Evolutionary conservation across 92 coral and sea anemone species (phyloP), one percentile per base, ranked within the genome.

Genomic region (Pocillopora meandrina): DNA sequence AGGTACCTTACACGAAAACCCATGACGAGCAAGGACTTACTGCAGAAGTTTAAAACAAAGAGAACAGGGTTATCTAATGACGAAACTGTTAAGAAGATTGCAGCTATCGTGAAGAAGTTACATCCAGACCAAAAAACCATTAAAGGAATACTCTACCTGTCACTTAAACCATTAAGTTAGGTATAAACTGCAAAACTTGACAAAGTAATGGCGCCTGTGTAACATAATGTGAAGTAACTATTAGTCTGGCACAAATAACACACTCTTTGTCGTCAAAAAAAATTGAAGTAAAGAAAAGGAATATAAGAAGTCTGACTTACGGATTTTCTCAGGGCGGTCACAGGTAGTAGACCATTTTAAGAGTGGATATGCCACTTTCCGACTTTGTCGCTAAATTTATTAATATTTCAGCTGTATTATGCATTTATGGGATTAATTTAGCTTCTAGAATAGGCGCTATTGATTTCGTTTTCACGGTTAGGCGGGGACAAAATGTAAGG

Each of bases 1-100:
- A 88, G 98, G 81, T 97, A 97, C 86, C 98, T 97, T 71, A 89
- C 97, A 3, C 90, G 98, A 16, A 97, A 97, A 87, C 99, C 99
- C 80, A 97, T 97, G 99, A 97, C 99, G 12, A 97, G 98, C 57
- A 97, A 97, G 85, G 99, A 97, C 91, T 88, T 97, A 59, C 74
- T 97, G 47, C 98, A 95, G 83, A 97, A 97, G 72, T 97, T 97
- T 75, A 97, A 95, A 84, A 93, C 93, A 49, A 97, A 94, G 77
- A 83, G 93, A 82, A 97, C 99, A 13, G 98, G 99, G 23, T 75
- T 97, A 77, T 92, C 98, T 12, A 94, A 93, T 69, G 98, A 97
- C 63, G 98, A 97, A 74, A 97, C 99, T 18, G 98, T 97, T 3
- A 94, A 97, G 72, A 91, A 90, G 71, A 94, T 97, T 64, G 99